Evolutionary conservation across 2,888 invertebrate species (phyloP), one percentile per base, ranked within the genome.

Genomic region (Spodoptera littoralis): DNA sequence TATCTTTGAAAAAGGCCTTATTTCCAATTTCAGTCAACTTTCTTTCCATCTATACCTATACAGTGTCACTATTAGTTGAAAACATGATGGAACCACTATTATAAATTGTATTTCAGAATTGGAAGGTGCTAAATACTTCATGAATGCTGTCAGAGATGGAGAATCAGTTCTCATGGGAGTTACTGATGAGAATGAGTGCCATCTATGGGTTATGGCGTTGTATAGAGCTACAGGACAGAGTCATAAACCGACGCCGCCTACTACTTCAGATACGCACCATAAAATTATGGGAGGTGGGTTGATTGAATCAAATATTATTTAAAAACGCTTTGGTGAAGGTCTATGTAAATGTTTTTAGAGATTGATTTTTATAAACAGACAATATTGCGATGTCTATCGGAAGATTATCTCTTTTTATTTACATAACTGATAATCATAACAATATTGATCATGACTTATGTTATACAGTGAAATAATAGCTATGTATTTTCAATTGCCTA

Each of bases 141-240:
- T 99, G 96, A 99, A 99, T 91, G 99, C 99, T 45, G 99, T 99
- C 18, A 97, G 99, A 77, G 99, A 99, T 92, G 99, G 99, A 58
- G 99, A 99, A 89, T 99, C 98, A 80, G 98, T 99, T 65, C 96
- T 99, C 65, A 99, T 98, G 95, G 99, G 99, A 6, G 98, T 98
- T 81, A 98, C 99, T 79, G 99, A 99, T 90, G 99, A 99, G 94
- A 99, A 98, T 86, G 99, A 99, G 89, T 98, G 99, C 83, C 99
- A 99, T 88, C 94, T 99, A 73, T 99, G 99, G 99, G 99, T 99
- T 42, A 99, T 99, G 97, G 99, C 99, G 2, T 96, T 99, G 95
- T 99, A 99, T 91, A 96, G 99, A 80, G 99, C 99, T n/a, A 99
- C 99, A 2, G 99, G 99, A 5, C 99, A 99, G 92, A 98, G 99